Evolutionary conservation across 2,888 invertebrate species (phyloP), one percentile per base, ranked within the genome.

Genomic region (Lordiphosa andalusiaca): DNA sequence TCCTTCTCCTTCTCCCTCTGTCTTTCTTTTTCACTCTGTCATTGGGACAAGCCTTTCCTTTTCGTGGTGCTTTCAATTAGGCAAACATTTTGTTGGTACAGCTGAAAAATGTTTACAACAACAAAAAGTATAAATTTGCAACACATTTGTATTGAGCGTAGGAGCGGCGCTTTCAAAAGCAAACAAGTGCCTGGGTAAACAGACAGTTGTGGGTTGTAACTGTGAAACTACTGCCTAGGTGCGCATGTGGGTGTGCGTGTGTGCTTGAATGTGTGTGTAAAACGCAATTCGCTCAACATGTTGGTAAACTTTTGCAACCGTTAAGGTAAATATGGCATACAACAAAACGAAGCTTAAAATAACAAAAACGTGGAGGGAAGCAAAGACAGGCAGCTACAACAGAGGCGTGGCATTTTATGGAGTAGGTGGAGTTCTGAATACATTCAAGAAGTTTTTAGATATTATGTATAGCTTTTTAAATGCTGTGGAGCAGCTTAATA

Each of bases 221-320:
- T 13, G 23, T 7, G 39, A 5, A 41, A 42, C 62, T 52, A 10
- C 9, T 2, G 10, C 9, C 30, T 10, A 30, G 10, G 42, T 49
- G 46, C 50, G 53, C 52, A 50, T 49, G 44, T 52, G 19, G 19
- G 19, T 19, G 42, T 49, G 42, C 52, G 53, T 53, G 50, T 47
- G 44, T 52, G 53, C n/a, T n/a, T 55, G 42, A n/a, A n/a, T 61
- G 39, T 63, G 56, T 65, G 58, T 54, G 16, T 40, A 55, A 53
- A 71, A 60, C 59, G 73, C 64, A 62, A 74, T 73, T 67, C 77
- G 65, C 74, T 71, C 75, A 78, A 78, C 74, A 78, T 65, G 75
- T 78, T 72, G 60, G 78, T 62, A 78, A 78, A 74, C 75, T 68
- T 74, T 59, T 44, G 64, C 67, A 67, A 57, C 66, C 66, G 68